Percentiles rank a stretch among this genome's conserved stretches.
These are phyloP conservation scores for Dermatophagoides farinae DNA, from an alignment of 1,140 invertebrate species.

Conservation along the genomic window DNA sequence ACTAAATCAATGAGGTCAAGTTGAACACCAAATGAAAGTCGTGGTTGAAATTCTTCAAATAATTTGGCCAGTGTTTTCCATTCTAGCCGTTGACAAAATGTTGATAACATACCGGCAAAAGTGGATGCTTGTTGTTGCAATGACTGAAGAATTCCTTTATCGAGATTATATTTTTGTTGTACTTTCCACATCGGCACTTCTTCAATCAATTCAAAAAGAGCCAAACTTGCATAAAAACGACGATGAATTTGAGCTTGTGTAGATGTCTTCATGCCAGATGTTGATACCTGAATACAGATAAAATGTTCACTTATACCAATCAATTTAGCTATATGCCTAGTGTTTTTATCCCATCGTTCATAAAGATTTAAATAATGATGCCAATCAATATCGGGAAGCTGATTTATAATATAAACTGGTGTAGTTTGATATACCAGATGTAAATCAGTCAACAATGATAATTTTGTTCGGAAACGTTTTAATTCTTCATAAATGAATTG, in stretches of 20 bases:
- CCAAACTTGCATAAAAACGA: constrained; percentile 77
- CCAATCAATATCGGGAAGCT: constrained; percentile 49
- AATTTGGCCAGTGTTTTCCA: constrained; percentile 77
- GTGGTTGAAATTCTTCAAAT: constrained; percentile 72
- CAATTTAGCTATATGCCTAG: constrained; percentile 65
- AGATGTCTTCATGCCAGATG: constrained; percentile 43
- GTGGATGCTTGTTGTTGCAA: constrained; percentile 84
- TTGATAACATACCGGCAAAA: constrained; percentile 87
- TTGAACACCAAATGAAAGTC: constrained; percentile 81
- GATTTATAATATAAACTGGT: constrained; percentile 18
- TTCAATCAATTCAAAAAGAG: constrained; percentile 75
- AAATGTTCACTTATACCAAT: constrained; percentile 78
- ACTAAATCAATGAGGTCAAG: constrained; percentile 78
- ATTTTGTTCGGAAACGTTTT: constrained; percentile 64
- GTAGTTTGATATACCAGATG: constrained; percentile 76
- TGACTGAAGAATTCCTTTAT: constrained; percentile 64
- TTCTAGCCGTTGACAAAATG: constrained; percentile 73
- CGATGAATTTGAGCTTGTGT: constrained; percentile 29
- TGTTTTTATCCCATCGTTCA: constrained; percentile 52
- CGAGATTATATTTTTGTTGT: constrained; percentile 57
- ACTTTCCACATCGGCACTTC: constrained; percentile 62
- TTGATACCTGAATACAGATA: constrained; percentile 38
- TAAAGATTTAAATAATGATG: constrained; percentile 59
- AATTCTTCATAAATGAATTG: constrained; percentile 67
- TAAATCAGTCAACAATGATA: constrained; percentile 81